Evolutionary conservation across 1,140 invertebrate species (phyloP), one percentile per base, ranked within the genome.

Genomic region (Campodea augens): DNA sequence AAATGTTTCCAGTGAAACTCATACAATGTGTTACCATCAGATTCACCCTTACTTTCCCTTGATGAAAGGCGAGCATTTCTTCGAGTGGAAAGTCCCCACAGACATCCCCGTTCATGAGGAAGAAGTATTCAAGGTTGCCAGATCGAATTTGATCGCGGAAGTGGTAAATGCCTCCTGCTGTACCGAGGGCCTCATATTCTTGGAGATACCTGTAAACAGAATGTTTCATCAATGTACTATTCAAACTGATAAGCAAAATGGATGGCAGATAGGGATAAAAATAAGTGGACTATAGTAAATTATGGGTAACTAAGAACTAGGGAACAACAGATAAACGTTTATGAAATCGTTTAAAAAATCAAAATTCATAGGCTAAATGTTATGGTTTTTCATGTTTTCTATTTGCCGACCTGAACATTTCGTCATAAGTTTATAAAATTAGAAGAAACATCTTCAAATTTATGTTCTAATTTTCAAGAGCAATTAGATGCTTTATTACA

Each of bases 21-120:
- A 63, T 29, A 63, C 51, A n/a, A 43, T n/a, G n/a, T 48, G 18
- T 49, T 45, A 15, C 51, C 49, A 7, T 68, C 64, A 46, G 45
- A 48, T 13, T 41, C 39, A 41, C 47, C 43, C 60, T 64, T 52
- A 4, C 50, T 41, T 21, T 32, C 49, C 51, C 45, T 44, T 70
- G 72, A 59, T 98, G 89, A 61, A 89, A 91, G 13, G 78, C 64
- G 40, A 92, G 69, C 60, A 98, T 76, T 52, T 91, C 78, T 45
- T 73, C 65, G 10, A 99, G 66, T 5, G 89, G 88, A 64, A 98
- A 96, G 61, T 98, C 89, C 5, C 90, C 87, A 61, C 95, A 98
- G 2, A 97, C 88, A 69, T 98, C 95, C 2, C 92, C 91, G 64
- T 99, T 98, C 52, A 99, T 74, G 0, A 98, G 73, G 60, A 98